These are phyloP conservation scores for Hesperophylax magnus DNA, from an alignment of 1,140 invertebrate species.

Conservation along the genomic window DNA sequence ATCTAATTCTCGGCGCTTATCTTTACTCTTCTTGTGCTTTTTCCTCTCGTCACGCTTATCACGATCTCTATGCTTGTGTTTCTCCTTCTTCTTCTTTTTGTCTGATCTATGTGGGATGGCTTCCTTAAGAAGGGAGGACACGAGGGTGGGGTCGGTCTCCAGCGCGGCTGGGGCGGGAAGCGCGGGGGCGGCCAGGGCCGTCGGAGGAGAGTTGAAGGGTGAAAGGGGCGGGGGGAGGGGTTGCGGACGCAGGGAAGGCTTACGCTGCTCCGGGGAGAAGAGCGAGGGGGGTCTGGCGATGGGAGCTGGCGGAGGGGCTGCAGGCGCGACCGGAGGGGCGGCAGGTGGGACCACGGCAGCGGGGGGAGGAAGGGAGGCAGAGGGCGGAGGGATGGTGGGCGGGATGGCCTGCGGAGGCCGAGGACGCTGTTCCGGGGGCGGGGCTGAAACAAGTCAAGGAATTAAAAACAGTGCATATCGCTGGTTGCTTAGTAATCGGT, in stretches of 20 bases:
- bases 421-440: conserved; percentile 7
- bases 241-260: conserved; percentile 58
- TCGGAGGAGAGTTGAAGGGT: not conserved
- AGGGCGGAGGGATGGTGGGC: not conserved
- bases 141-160: conserved; percentile 67
- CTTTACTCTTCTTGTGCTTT: conserved; percentile 69
- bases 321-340: conserved; percentile 6
- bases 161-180: conserved; percentile 57
- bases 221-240: conserved; percentile 25
- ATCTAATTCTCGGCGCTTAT: conserved; percentile 61
- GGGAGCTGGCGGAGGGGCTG: conserved; percentile 48
- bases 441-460: not conserved
- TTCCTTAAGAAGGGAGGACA: conserved; percentile 68
- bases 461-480: not conserved
- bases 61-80: conserved; percentile 70
- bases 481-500: too few relatives aligned
- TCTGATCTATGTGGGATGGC: conserved; percentile 61
- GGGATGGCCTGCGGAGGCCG: not conserved
- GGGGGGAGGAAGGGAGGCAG: not conserved
- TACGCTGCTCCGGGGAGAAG: not conserved
- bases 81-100: conserved; percentile 70
- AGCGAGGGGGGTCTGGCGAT: conserved; percentile 49
- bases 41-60: conserved; percentile 68
- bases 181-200: conserved; percentile 52
- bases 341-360: not conserved